Conservation (phyloP, 2,888 invertebrate genomes). For the Caenorhabditis japonica region DNA sequence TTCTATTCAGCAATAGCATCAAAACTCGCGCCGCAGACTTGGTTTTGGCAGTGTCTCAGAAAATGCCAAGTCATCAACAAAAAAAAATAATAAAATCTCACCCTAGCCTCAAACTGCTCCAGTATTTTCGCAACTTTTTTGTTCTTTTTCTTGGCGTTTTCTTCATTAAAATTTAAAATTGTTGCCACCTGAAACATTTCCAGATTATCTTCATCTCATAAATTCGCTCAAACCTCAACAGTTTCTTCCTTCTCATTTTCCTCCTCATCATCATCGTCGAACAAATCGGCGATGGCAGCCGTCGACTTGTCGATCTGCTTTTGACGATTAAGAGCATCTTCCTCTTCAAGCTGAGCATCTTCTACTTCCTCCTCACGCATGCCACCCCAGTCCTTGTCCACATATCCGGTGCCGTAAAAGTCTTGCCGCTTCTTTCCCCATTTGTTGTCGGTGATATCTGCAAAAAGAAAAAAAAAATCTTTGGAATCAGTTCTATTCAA, state of each 20-base stretch:
- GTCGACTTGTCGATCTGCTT: slow-evolving; percentile 65
- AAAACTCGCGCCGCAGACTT: no score
- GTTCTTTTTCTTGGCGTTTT: slow-evolving; percentile 50
- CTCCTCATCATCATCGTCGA: slow-evolving; percentile 56
- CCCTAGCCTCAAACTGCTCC: slow-evolving; percentile 48
- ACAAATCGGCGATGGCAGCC: slow-evolving; percentile 58
- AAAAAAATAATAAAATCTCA: slow-evolving; percentile 20
- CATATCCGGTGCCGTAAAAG: slow-evolving; percentile 78
- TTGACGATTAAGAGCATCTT: slow-evolving; percentile 71
- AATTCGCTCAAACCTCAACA: slow-evolving; percentile 7
- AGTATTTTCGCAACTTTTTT: slow-evolving; percentile 40
- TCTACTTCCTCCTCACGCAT: slow-evolving; percentile 67
- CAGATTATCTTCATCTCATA: neutral
- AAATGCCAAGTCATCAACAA: no score
- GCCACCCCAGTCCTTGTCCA: slow-evolving; percentile 71
- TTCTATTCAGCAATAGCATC: no score
- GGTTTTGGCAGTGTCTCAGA: no score
- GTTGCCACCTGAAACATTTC: slow-evolving; percentile 31
- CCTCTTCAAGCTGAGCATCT: slow-evolving; percentile 64
- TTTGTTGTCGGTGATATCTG: slow-evolving; percentile 73
- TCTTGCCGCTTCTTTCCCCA: slow-evolving; percentile 78
- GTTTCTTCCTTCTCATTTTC: slow-evolving; percentile 34
- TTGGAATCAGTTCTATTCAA: no score
- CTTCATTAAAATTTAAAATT: slow-evolving; percentile 47
- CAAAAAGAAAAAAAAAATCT: no score